phyloP scores from a whole-genome alignment of 2,888 invertebrate genomes.

The Myopa testacea region DNA sequence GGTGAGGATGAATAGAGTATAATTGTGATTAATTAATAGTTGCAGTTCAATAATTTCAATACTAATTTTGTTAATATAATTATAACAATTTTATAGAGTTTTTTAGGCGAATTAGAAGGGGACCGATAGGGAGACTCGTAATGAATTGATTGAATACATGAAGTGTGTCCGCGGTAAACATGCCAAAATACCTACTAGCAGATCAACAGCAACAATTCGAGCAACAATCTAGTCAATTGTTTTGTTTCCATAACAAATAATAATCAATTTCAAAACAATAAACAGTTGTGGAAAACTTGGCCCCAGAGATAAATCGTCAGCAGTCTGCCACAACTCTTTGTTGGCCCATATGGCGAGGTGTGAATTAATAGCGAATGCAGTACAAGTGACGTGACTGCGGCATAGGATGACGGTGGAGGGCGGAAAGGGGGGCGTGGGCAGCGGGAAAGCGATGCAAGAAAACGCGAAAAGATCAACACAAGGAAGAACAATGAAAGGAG shows the following conservation, averaged over 20 bases:
- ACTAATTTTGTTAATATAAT: no score
- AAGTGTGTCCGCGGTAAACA: background rate
- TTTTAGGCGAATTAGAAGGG: no score
- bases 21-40: no score
- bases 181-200: constrained; percentile 25
- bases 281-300: background rate
- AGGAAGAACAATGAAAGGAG: no score
- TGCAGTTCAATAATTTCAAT: no score
- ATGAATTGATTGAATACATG: no score
- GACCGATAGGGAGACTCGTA: no score
- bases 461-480: background rate
- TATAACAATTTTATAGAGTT: no score
- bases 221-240: constrained; percentile 25
- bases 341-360: constrained; percentile 32
- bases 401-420: background rate
- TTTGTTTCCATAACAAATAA: constrained; percentile 34
- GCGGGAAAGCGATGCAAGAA: background rate
- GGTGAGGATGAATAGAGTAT: no score
- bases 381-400: constrained; percentile 29
- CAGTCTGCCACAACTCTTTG: background rate
- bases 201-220: background rate
- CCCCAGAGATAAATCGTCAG: background rate
- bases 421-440: background rate
- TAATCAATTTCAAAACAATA: constrained; percentile 29
- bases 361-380: constrained; percentile 24